Evolutionary conservation across 2,113 vertebrate genomes (phyloP).

Genomic region (Phrynocephalus versicolor): DNA sequence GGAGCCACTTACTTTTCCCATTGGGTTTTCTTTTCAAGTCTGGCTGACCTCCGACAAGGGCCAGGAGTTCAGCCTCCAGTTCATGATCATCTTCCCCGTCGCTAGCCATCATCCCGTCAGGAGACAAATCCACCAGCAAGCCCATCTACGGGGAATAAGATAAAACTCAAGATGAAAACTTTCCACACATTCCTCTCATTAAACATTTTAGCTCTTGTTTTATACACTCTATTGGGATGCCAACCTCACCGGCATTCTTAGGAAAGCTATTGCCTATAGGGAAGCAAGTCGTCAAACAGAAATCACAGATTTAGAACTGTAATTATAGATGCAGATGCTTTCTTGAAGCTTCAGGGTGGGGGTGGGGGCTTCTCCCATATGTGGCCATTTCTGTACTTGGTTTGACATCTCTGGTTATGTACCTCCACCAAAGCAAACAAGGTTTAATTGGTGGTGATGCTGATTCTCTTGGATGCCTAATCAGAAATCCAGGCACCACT

Average conservation of each 20-base stretch:
- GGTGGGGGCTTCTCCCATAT: neutral
- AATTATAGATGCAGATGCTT: neutral
- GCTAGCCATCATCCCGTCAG: slow-evolving; percentile 72
- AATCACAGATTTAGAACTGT: neutral
- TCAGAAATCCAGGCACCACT: neutral
- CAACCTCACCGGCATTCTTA: neutral
- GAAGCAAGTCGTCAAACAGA: neutral
- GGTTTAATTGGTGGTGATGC: neutral
- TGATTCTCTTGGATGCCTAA: neutral
- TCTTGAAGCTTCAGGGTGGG: neutral
- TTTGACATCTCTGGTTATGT: neutral
- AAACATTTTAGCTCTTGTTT: neutral
- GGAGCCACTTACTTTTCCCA: slow-evolving; percentile 71
- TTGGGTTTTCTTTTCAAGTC: slow-evolving; percentile 72
- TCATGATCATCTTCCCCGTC: slow-evolving; percentile 79
- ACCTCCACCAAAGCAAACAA: neutral
- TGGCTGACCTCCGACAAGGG: slow-evolving; percentile 78
- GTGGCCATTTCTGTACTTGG: neutral
- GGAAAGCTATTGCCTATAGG: neutral
- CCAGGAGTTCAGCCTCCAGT: slow-evolving; percentile 87
- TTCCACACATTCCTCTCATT: neutral
- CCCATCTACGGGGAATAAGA: slow-evolving; percentile 77
- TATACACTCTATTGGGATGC: neutral
- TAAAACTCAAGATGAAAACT: neutral
- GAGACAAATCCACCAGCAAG: slow-evolving; percentile 83